These are phyloP conservation scores for Dreissena polymorpha DNA, from an alignment of 1,140 invertebrate species.

Conservation along the genomic window DNA sequence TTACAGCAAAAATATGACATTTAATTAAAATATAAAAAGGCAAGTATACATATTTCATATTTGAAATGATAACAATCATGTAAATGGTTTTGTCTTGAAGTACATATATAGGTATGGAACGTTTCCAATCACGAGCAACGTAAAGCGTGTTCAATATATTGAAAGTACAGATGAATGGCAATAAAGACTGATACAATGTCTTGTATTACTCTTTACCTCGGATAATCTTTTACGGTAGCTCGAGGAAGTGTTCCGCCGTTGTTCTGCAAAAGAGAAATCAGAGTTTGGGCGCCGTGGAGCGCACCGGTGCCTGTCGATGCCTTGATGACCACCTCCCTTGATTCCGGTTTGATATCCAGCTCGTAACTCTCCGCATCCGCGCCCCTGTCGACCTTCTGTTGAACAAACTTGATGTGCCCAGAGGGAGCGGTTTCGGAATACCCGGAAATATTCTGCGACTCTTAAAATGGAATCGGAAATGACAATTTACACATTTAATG, in stretches of 20 bases:
- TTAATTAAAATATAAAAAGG: too few species aligned
- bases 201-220: conserved; percentile 3
- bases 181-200: neutral
- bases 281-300: conserved; percentile 25
- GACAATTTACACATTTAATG: too few species aligned
- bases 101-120: too few species aligned
- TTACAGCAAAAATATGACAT: too few species aligned
- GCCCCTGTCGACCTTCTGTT: neutral
- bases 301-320: conserved; percentile 1
- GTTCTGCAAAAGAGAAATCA: conserved; percentile 28
- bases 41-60: too few species aligned
- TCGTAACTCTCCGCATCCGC: neutral
- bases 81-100: too few species aligned
- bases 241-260: neutral
- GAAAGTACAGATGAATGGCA: neutral
- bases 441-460: too few species aligned
- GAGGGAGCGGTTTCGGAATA: too few species aligned
- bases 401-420: neutral
- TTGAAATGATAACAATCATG: too few species aligned
- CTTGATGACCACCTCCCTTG: neutral
- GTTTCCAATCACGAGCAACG: too few species aligned
- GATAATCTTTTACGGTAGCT: neutral
- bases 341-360: neutral
- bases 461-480: too few species aligned
- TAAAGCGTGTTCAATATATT: too few species aligned